Evolutionary conservation across 2,113 vertebrate species (phyloP), one percentile per base, ranked within the genome.

Genomic region (Phalacrocorax pelagicus): DNA sequence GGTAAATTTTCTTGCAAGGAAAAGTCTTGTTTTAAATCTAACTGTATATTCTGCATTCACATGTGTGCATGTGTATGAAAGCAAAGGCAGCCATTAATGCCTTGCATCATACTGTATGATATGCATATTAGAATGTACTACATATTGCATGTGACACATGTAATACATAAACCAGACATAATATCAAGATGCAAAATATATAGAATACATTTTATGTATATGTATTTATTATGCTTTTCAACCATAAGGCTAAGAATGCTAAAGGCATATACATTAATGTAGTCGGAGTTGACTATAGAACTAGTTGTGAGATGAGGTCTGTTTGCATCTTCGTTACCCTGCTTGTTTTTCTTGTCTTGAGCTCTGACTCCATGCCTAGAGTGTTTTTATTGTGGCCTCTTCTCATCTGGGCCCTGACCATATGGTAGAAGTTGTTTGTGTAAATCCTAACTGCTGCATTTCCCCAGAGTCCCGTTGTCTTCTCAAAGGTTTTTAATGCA

Each of bases 111-210:
- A 36, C 57, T 83, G 49, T 81, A 44, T 58, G 77, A 91, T 77
- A 90, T 42, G 38, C 55, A 29, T 96, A 88, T 90, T 93, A 81
- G 70, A 81, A 87, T 88, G 72, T 67, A 78, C 80, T 74, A 61
- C 71, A 74, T 81, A 86, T 63, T 94, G 96, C 96, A 95, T 94
- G 90, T 90, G 44, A 71, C 74, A 81, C 30, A 4, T 92, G 86
- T 88, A 86, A 94, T 69, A 81, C 69, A 20, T 84, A 93, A 88
- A 91, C 30, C 65, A 86, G 74, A 22, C 27, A 8, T 77, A 86
- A 40, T 40, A 59, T 46, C 62, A 42, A 67, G 79, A 78, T 77
- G 85, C 59, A 93, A 88, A 87, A 65, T 67, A 75, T 77, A 87
- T 65, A 80, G 40, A 54, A 42, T 27, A 65, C 42, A n/a, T 73